These are phyloP conservation scores for Pseudomyrmex concolor DNA, from an alignment of 1,140 invertebrate genomes.

Conservation along the genomic window DNA sequence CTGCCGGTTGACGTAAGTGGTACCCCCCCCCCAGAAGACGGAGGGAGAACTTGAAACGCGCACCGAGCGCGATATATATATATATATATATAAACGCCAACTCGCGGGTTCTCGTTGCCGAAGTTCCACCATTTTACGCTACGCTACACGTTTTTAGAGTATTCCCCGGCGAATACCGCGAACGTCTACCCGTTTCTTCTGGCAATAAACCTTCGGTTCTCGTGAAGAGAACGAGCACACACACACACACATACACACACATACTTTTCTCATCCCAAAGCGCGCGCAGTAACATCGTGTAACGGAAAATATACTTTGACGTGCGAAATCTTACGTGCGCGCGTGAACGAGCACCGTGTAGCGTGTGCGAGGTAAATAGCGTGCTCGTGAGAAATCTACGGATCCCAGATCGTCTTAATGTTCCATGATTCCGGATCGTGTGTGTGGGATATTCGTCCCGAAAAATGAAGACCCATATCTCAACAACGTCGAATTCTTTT, in stretches of 20 bases:
- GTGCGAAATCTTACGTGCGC: conserved; percentile 44
- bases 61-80: not conserved
- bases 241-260: no score
- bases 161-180: conserved; percentile 29
- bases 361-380: conserved; percentile 21
- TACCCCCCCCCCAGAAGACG: no score
- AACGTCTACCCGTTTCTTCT: conserved; percentile 34
- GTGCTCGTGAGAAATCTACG: conserved; percentile 8
- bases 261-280: not conserved
- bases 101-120: not conserved
- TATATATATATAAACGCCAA: no score
- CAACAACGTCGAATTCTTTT: not conserved
- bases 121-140: conserved; percentile 61
- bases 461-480: not conserved
- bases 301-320: conserved; percentile 41
- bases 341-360: conserved; percentile 12
- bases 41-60: no score
- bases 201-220: conserved; percentile 43
- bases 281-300: not conserved
- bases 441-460: not conserved
- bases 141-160: conserved; percentile 63
- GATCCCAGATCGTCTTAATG: conserved; percentile 9
- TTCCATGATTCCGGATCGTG: not conserved
- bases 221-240: no score
- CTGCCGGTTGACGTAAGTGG: no score